Percentiles rank a stretch among this genome's conserved stretches.
These are phyloP conservation scores for Mormyrus iriodes DNA, from an alignment of 2,113 vertebrate genomes.

Conservation along the genomic window DNA sequence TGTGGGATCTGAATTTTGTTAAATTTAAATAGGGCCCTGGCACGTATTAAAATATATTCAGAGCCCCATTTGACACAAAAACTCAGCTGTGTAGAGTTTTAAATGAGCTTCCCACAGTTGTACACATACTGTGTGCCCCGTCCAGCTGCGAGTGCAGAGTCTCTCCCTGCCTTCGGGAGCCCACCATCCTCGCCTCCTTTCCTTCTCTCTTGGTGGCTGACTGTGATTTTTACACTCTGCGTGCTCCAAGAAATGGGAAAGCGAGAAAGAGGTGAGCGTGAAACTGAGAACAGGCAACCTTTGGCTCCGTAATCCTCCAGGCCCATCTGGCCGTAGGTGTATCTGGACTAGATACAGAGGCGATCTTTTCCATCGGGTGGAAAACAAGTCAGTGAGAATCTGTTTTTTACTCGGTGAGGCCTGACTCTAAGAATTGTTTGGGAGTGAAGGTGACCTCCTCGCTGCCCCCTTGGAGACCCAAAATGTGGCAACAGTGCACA, in stretches of 20 bases:
- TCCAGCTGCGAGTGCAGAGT: background rate
- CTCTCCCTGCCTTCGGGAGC: background rate
- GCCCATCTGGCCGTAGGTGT: slow-evolving; percentile 2
- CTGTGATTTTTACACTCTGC: background rate
- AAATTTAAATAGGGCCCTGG: background rate
- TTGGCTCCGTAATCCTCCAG: background rate
- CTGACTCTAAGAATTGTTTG: background rate
- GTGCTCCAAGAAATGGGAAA: background rate
- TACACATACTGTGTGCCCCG: background rate
- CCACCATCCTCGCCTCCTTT: background rate
- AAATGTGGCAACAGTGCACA: background rate
- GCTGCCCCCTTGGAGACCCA: background rate
- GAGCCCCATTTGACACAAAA: background rate
- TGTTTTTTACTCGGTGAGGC: background rate
- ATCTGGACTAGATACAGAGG: background rate
- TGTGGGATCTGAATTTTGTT: background rate
- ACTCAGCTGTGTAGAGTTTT: background rate
- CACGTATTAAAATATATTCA: background rate
- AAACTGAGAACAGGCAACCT: background rate
- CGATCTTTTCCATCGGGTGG: slow-evolving; percentile 3
- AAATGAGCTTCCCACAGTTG: background rate
- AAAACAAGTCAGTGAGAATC: background rate
- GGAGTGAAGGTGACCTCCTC: background rate
- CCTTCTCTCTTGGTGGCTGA: background rate
- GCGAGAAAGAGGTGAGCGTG: background rate